These are phyloP conservation scores for Siniperca undulata DNA, from an alignment of 2,797 vertebrate species.

Conservation along the genomic window DNA sequence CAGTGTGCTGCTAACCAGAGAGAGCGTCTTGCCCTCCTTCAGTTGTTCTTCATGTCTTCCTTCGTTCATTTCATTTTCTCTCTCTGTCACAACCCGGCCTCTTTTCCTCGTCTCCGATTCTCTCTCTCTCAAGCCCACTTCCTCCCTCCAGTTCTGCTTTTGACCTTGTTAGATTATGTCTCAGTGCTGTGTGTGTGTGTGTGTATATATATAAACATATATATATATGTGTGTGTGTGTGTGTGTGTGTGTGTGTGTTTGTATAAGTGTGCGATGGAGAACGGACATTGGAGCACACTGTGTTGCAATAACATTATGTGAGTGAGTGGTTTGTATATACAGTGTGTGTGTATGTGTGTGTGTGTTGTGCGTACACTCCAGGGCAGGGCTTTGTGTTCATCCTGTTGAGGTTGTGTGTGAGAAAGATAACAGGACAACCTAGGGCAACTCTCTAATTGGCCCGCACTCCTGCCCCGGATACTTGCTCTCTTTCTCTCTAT, in stretches of 20 bases:
- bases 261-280: conserved; percentile 10
- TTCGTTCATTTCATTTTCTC: conserved; percentile 15
- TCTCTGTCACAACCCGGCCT: conserved; percentile 30
- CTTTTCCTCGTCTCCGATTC: neutral
- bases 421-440: conserved; percentile 76
- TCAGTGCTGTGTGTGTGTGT: conserved; percentile 29
- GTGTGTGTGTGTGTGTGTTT: neutral
- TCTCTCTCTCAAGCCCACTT: neutral
- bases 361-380: conserved; percentile 23
- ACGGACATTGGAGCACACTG: conserved; percentile 33
- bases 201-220: neutral
- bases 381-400: conserved; percentile 68
- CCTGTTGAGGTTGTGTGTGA: conserved; percentile 72
- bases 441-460: conserved; percentile 79
- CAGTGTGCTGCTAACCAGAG: neutral
- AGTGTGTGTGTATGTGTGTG: neutral
- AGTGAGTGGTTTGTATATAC: neutral
- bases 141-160: conserved; percentile 47
- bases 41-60: conserved; percentile 12
- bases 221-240: no score
- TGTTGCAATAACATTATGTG: conserved; percentile 61
- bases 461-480: conserved; percentile 66
- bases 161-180: conserved; percentile 75
- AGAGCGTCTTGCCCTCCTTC: neutral
- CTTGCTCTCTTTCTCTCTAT: conserved; percentile 52